Evolutionary conservation across 2,888 invertebrate species (phyloP).

Genomic region (Oasisia sp.): DNA sequence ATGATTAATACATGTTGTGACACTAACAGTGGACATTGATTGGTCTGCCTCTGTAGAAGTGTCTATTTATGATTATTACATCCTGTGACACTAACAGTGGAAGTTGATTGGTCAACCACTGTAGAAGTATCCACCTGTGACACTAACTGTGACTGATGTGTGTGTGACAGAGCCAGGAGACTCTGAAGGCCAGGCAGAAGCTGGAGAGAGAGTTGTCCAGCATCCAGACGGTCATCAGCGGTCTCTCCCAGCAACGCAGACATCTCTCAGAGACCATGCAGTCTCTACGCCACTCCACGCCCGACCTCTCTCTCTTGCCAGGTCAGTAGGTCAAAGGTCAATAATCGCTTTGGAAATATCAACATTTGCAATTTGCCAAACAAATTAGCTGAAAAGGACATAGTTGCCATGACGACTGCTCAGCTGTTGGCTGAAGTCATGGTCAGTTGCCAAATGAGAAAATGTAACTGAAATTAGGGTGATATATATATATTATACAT

Average conservation of each 20-base stretch:
- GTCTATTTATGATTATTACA: too few relatives aligned
- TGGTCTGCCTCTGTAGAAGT: too few relatives aligned
- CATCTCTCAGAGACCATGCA: conserved; percentile 87
- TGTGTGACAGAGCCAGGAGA: conserved; percentile 19
- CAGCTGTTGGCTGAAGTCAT: too few relatives aligned
- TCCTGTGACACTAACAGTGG: too few relatives aligned
- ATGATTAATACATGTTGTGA: not conserved
- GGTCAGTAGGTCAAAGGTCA: not conserved
- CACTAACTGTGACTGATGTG: not conserved
- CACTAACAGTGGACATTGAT: not conserved
- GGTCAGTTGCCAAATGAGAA: too few relatives aligned
- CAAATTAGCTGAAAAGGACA: too few relatives aligned
- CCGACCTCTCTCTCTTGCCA: conserved; percentile 28
- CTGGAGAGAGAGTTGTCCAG: conserved; percentile 78
- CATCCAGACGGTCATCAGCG: conserved; percentile 82
- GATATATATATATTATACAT: not conserved
- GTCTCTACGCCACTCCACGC: conserved; percentile 76
- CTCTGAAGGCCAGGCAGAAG: conserved; percentile 38
- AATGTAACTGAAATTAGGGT: not conserved
- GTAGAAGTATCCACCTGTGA: not conserved
- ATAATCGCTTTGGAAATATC: not conserved
- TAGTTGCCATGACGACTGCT: too few relatives aligned
- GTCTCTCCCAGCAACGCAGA: conserved; percentile 85
- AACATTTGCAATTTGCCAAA: not conserved
- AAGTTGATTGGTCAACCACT: too few relatives aligned